Evolutionary conservation across 1,140 invertebrate genomes (phyloP).

Genomic region (Aphelinus certus): DNA sequence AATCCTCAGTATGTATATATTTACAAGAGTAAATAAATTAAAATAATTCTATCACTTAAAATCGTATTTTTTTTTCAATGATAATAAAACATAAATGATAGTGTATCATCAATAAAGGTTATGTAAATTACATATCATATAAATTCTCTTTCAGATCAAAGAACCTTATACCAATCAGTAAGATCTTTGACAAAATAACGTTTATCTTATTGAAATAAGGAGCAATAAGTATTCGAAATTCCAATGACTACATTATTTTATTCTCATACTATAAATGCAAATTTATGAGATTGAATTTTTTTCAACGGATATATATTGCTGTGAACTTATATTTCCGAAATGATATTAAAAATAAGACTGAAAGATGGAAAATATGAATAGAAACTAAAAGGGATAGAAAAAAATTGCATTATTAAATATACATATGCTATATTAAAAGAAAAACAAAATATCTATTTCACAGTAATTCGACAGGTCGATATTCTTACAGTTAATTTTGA

Average conservation of each 20-base stretch:
- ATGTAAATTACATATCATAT: neutral
- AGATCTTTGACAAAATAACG: too few relatives aligned
- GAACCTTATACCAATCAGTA: neutral
- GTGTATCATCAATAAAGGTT: conserved; percentile 1
- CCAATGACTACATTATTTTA: too few relatives aligned
- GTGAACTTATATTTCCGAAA: too few relatives aligned
- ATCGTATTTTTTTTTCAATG: neutral
- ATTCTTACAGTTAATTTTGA: conserved; percentile 8
- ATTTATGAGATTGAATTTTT: too few relatives aligned
- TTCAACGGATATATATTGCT: too few relatives aligned
- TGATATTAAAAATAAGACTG: neutral
- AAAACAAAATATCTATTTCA: conserved; percentile 17
- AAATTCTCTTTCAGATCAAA: neutral
- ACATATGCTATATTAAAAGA: conserved; percentile 34
- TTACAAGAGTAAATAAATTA: conserved; percentile 13
- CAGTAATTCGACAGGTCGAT: conserved; percentile 25
- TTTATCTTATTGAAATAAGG: too few relatives aligned
- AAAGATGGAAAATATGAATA: neutral
- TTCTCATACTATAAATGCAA: too few relatives aligned
- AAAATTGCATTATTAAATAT: conserved; percentile 28
- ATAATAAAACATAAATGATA: neutral
- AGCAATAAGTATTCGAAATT: too few relatives aligned
- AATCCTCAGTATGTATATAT: conserved; percentile 1
- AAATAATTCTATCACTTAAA: neutral
- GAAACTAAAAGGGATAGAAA: conserved; percentile 10